These are phyloP conservation scores for Micropterix aruncella DNA, from an alignment of 2,888 invertebrate species.

Conservation along the genomic window DNA sequence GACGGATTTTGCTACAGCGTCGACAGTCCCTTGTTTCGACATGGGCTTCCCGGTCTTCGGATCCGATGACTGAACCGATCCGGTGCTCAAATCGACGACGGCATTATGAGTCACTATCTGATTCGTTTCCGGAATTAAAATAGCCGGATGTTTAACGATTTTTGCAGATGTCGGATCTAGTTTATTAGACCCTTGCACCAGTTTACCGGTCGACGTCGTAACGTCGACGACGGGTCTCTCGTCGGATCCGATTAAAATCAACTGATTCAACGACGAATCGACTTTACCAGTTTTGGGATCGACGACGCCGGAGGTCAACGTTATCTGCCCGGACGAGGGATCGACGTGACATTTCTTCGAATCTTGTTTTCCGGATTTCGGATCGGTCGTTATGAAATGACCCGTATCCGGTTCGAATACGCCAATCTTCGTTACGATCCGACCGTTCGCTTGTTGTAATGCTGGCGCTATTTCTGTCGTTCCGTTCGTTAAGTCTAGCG, in stretches of 20 bases:
- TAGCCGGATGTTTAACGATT: constrained; percentile 20
- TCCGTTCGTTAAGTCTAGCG: constrained; percentile 38
- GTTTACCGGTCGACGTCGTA: constrained; percentile 20
- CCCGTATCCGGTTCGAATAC: constrained; percentile 48
- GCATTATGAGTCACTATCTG: constrained; percentile 34
- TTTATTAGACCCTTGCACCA: constrained; percentile 26
- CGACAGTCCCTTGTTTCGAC: constrained; percentile 21
- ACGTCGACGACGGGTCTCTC: constrained; percentile 25
- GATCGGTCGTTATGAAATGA: constrained; percentile 31
- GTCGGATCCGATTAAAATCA: constrained; percentile 31
- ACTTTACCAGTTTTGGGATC: constrained; percentile 44
- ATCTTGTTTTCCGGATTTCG: constrained; percentile 35
- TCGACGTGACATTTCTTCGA: constrained; percentile 41
- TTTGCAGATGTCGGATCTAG: constrained; percentile 34
- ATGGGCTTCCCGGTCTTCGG: constrained; percentile 19
- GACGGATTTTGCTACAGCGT: constrained; percentile 20
- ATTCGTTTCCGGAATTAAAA: constrained; percentile 23
- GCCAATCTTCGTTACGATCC: constrained; percentile 46
- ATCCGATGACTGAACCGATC: constrained; percentile 22
- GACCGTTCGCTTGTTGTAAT: constrained; percentile 27
- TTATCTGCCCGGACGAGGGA: constrained; percentile 39
- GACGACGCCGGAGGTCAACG: constrained; percentile 38
- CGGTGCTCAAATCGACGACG: constrained; percentile 24
- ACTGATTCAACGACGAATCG: constrained; percentile 40
- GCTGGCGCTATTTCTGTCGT: constrained; percentile 40